Percentiles rank a stretch among this genome's conserved stretches.
Evolutionary conservation across 2,113 vertebrate genomes (phyloP).

Genomic region (Tychaedon coryphoeus): DNA sequence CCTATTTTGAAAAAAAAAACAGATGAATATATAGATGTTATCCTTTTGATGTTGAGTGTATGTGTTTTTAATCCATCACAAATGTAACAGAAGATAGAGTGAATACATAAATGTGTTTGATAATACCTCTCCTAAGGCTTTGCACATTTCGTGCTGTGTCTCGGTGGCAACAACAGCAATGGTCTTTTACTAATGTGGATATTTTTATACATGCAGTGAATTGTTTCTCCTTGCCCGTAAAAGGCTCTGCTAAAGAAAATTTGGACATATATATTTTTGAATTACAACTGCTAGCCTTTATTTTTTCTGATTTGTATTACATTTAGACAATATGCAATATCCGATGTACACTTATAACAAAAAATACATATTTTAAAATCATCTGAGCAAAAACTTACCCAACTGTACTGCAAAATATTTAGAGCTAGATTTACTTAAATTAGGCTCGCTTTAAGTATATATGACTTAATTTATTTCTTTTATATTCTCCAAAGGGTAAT

Average conservation of each 20-base stretch:
- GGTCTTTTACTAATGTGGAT: neutral
- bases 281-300: neutral
- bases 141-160: neutral
- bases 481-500: neutral
- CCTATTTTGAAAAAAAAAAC: neutral
- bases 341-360: neutral
- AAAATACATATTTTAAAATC: neutral
- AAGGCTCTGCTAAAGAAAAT: neutral
- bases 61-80: neutral
- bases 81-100: neutral
- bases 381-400: neutral
- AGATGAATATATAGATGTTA: neutral
- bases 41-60: neutral
- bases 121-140: neutral
- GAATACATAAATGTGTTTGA: neutral
- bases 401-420: neutral
- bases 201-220: neutral
- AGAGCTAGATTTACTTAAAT: neutral
- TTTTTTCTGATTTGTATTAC: neutral
- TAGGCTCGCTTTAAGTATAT: neutral
- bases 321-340: neutral
- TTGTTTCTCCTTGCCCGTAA: neutral
- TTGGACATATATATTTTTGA: neutral
- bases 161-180: neutral
- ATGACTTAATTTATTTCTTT: neutral